Evolutionary conservation across 2,797 vertebrate genomes (phyloP), one percentile per base, ranked within the genome.

Genomic region (Philypnodon macrostomus): DNA sequence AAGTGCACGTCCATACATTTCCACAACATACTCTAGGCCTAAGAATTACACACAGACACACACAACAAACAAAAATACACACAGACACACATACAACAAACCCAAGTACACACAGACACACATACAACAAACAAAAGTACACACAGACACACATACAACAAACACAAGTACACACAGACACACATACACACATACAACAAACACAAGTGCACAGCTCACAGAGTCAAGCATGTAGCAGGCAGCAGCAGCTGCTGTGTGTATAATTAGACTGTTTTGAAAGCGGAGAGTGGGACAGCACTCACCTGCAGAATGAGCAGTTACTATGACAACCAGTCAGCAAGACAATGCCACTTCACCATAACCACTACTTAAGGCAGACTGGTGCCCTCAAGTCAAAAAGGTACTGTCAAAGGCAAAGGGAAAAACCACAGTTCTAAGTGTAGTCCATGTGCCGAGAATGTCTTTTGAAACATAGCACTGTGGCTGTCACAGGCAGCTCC

Each of bases 221-320:
- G n/a, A 69, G 50, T 21, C 48, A 49, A 63, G 68, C 61, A 65
- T 70, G 75, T 75, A 55, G 80, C 61, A 63, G 48, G 71, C 76
- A 21, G 80, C 73, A 79, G 80, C 86, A 84, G 86, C 83, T 87
- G 84, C 70, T 77, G 76, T 53, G 80, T 79, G 59, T 87, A 87
- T 84, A 83, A 80, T 86, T 88, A 88, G 85, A 82, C 53, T 75
- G 77, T 85, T 88, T 86, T 85, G 83, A 84, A 87, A 86, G 77
- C 73, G 55, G 75, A 85, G 75, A 80, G 73, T 67, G 1, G 4
- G 54, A 64, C 36, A 51, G 62, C 62, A 76, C 75, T 64, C 77
- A 86, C 83, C 86, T 85, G 79, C 67, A 77, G 53, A 58, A 47
- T 57, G 45, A 63, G 51, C 37, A 35, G 64, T 82, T 72, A 37